phyloP scores from a whole-genome alignment of 2,113 vertebrate species.

The Tympanuchus pallidicinctus region DNA sequence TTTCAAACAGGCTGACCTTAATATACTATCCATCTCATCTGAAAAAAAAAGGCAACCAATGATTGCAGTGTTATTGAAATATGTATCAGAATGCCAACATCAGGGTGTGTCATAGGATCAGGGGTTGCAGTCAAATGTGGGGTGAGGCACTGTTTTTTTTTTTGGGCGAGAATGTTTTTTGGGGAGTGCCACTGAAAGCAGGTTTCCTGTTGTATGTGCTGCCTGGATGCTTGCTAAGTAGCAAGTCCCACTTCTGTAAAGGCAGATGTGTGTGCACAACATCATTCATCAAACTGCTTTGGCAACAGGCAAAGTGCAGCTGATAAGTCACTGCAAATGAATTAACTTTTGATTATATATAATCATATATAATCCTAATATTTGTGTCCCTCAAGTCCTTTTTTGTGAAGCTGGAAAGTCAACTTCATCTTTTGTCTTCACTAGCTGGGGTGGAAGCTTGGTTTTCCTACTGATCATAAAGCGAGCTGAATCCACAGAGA shows the following conservation, averaged over 20 bases:
- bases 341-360: not conserved
- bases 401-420: not conserved
- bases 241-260: no score
- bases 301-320: not conserved
- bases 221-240: fast-evolving
- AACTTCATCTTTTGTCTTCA: not conserved
- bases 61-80: not conserved
- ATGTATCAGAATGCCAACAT: not conserved
- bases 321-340: not conserved
- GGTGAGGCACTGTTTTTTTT: not conserved
- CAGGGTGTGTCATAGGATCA: not conserved
- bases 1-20: not conserved
- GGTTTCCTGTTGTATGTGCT: not conserved
- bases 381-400: not conserved
- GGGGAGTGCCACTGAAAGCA: not conserved
- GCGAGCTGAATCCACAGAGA: not conserved
- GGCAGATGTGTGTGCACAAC: not conserved
- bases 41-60: not conserved
- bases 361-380: not conserved
- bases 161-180: not conserved
- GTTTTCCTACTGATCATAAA: not conserved
- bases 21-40: not conserved
- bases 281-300: not conserved
- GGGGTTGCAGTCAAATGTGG: not conserved
- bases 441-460: not conserved